phyloP scores from a whole-genome alignment of 2,888 invertebrate genomes.

The Nemotelus nigrinus region DNA sequence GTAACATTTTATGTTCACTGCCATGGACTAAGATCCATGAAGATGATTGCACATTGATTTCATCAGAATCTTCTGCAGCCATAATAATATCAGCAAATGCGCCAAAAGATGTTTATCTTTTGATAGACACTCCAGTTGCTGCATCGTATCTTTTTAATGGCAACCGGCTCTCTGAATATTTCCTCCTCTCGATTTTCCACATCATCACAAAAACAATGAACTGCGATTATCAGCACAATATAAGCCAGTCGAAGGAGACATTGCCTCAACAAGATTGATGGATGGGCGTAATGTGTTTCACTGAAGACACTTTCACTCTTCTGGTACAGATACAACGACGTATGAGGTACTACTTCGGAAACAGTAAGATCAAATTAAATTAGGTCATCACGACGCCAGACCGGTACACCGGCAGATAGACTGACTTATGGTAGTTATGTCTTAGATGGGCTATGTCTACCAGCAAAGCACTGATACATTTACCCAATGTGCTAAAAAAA shows the following conservation, averaged over 20 bases:
- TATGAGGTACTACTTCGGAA: neutral
- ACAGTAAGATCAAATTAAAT: constrained; percentile 26
- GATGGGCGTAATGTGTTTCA: neutral
- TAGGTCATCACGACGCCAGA: constrained; percentile 23
- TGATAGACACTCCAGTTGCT: constrained; percentile 7
- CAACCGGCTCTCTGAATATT: neutral
- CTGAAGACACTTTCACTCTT: constrained; percentile 34
- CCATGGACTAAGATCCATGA: neutral
- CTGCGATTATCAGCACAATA: neutral
- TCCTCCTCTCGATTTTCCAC: neutral
- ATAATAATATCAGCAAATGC: neutral
- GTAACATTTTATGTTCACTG: neutral
- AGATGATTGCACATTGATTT: constrained; percentile 3
- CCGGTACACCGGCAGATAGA: constrained; percentile 11
- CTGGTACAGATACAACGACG: neutral
- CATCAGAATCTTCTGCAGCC: neutral
- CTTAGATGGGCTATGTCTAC: neutral
- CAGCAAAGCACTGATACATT: too few relatives aligned
- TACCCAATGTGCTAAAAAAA: too few relatives aligned
- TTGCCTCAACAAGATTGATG: constrained; percentile 6
- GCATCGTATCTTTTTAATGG: neutral
- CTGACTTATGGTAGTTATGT: neutral
- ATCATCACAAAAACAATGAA: neutral
- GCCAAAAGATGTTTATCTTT: constrained; percentile 26
- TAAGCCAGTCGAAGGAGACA: neutral